phyloP scores from a whole-genome alignment of 2,113 vertebrate species.

The Crotophaga sulcirostris region DNA sequence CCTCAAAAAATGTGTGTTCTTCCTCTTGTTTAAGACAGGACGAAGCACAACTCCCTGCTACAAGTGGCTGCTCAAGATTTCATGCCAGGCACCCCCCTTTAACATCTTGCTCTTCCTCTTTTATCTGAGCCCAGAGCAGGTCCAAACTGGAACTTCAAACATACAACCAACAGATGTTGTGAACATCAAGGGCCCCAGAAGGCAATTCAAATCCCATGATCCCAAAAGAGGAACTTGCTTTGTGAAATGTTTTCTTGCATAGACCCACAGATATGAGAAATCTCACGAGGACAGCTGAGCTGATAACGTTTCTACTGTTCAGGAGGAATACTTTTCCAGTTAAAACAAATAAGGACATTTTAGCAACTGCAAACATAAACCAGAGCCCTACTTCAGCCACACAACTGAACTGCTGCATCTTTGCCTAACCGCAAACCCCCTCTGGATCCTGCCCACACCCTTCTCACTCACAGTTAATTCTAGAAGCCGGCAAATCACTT shows the following conservation, averaged over 20 bases:
- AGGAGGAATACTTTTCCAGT: background rate
- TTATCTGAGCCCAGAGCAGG: constrained; percentile 40
- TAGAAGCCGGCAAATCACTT: background rate
- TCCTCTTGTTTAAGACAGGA: background rate
- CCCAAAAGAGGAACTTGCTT: constrained; percentile 61
- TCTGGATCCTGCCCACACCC: background rate
- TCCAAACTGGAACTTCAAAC: constrained; percentile 61
- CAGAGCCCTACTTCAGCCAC: background rate
- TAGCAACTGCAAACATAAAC: background rate
- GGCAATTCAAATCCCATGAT: constrained; percentile 53
- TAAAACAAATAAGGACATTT: constrained; percentile 17
- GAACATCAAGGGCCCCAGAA: constrained; percentile 29
- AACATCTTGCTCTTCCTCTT: constrained; percentile 51
- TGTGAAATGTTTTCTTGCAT: constrained; percentile 36
- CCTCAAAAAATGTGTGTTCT: background rate
- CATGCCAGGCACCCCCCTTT: background rate
- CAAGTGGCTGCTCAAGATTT: background rate
- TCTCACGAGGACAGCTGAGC: background rate
- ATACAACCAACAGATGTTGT: constrained; percentile 57
- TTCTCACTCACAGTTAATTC: background rate
- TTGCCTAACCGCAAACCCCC: background rate
- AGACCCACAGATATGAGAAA: constrained; percentile 26
- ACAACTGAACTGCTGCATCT: background rate
- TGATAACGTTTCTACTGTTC: constrained; percentile 35
- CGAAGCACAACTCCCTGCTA: background rate